phyloP scores from a whole-genome alignment of 2,113 vertebrate genomes.

The Hiodon alosoides region DNA sequence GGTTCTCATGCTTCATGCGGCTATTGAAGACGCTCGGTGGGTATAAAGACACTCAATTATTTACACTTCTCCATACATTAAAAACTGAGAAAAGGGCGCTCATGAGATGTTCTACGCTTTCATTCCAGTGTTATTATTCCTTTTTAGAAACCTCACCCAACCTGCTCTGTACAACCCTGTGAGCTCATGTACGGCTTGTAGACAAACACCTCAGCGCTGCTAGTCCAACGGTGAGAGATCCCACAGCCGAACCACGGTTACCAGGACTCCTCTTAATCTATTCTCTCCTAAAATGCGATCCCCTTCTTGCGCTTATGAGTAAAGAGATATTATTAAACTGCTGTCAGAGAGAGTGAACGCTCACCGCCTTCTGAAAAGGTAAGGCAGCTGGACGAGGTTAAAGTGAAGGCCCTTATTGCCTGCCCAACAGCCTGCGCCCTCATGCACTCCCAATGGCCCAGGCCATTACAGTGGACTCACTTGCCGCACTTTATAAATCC shows the following conservation, averaged over 20 bases:
- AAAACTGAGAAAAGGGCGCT: too few relatives aligned
- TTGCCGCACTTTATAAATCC: constrained; percentile 14
- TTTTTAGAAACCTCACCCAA: too few relatives aligned
- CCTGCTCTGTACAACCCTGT: too few relatives aligned
- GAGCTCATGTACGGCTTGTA: not conserved
- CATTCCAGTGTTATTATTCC: too few relatives aligned
- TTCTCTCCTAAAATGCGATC: not conserved
- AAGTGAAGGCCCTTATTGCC: not conserved
- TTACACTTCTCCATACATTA: too few relatives aligned
- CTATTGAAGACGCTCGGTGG: too few relatives aligned
- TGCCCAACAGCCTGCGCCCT: not conserved
- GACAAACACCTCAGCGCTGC: too few relatives aligned
- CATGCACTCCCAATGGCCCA: not conserved
- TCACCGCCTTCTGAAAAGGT: not conserved
- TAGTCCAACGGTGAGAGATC: not conserved
- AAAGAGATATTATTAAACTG: not conserved
- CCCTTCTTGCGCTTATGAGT: not conserved
- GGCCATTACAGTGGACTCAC: not conserved
- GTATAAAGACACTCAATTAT: too few relatives aligned
- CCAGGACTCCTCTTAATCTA: too few relatives aligned
- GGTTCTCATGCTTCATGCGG: not conserved
- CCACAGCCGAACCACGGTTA: too few relatives aligned
- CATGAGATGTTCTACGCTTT: too few relatives aligned
- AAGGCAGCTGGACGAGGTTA: not conserved
- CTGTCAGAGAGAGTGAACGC: not conserved